Base-by-base conservation (phyloP, 2,113 vertebrate species). In the Eolophus roseicapilla region DNA sequence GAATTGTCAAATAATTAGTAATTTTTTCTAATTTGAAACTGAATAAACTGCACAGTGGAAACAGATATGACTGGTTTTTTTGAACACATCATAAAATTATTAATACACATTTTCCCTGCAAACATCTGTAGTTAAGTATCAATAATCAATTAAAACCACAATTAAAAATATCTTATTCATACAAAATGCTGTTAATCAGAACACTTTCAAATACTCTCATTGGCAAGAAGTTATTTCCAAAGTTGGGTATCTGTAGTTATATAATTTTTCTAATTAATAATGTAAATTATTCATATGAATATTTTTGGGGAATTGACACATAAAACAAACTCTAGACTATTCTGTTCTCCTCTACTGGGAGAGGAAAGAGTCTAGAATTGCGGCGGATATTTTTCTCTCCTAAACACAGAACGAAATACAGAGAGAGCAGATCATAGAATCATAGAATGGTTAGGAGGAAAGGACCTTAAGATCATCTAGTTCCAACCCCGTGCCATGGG, bases 31-130 rank as follows among this genome's bases (percentile, higher is more conserved):
- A 93, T 91, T 93, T 83, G 60, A 84, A 95, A 85, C 79, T 69
- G 80, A 97, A 95, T 96, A 97, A 94, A 97, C 43, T n/a, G 44
- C 96, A 88, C 95, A 71, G 78, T 86, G 64, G 80, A 96, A 95
- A 95, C 71, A 77, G 39, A 18, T 75, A 28, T 82, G 79, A 80
- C 85, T 95, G 85, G 0, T 1, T 68, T 57, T 67, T 92, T 64
- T 78, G 2, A 60, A 37, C 10, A 3, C 75, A 43, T 19, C 29
- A 17, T 80, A 27, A 25, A 75, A 76, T 85, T 82, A 55, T 49
- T 91, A 18, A 63, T 57, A 31, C 21, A 74, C 52, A 3, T 82
- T 79, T 76, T 94, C 64, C 15, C 10, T 82, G 14, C 1, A 2
- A 76, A 62, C 31, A 62, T 44, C 29, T 88, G 8, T 64, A 78